These are phyloP conservation scores for Cichladusa arquata DNA, from an alignment of 2,113 vertebrate species.

Conservation along the genomic window DNA sequence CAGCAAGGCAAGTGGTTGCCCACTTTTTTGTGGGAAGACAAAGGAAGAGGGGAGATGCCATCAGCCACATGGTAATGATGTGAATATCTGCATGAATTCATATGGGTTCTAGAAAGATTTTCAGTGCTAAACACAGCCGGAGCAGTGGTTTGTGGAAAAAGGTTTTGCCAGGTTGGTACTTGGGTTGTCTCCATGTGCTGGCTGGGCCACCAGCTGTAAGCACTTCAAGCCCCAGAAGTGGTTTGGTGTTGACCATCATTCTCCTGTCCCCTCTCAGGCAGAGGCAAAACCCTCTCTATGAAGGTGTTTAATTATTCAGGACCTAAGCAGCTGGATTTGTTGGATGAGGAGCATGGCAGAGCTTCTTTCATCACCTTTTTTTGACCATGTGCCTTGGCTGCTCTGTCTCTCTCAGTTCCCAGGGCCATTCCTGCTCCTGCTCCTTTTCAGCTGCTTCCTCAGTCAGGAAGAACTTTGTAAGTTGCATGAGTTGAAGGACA, in stretches of 20 bases:
- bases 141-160: neutral
- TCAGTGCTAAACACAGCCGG: neutral
- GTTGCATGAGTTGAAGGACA: neutral
- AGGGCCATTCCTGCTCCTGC: accelerated
- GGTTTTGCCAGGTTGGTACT: accelerated
- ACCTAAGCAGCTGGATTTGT: neutral
- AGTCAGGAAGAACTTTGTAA: neutral
- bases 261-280: neutral
- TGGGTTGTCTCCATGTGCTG: accelerated
- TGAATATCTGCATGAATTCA: neutral
- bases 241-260: accelerated
- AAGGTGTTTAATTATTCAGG: neutral
- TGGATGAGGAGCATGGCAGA: neutral
- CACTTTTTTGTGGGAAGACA: neutral
- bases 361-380: neutral
- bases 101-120: neutral
- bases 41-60: too few species aligned
- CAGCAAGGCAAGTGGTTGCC: neutral
- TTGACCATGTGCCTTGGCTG: neutral
- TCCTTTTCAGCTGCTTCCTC: neutral
- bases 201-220: neutral
- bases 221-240: neutral
- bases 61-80: accelerated
- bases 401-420: neutral
- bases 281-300: neutral